Base-by-base conservation (phyloP, 2,797 vertebrate genomes). In the Tenualosa thibaudeaui region DNA sequence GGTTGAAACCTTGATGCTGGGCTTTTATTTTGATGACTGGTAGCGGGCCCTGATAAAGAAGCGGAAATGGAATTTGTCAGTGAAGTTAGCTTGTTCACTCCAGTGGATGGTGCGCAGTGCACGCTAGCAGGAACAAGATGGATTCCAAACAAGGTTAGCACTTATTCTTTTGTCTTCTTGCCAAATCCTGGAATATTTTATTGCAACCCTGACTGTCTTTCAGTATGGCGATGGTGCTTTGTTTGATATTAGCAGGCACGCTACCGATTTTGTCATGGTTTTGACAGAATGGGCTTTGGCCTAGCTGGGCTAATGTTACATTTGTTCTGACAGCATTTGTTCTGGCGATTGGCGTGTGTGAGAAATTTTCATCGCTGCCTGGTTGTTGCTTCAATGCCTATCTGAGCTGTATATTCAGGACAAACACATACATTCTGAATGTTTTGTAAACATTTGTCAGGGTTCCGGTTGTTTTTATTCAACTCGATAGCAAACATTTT, bases 1-100 rank as follows among this genome's bases (percentile, higher is more conserved):
- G 31, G 37, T 75, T 75, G 31, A 65, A 71, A 71, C 12, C 13
- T 12, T 71, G 37, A 75, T 40, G 37, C 40, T 3, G 17, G 87
- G 82, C 87, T 86, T 71, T 86, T 88, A 54, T 84, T 84, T 71
- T 88, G 85, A 84, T 62, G 46, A 83, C 12, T 17, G 37, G 15
- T 43, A 75, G 37, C 68, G 13, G 68, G 37, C 13, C 68, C 0
- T 19, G 19, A 50, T 86, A 0, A 75, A 75, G 19, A 75, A 24
- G 83, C 49, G 85, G 85, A 84, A 86, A 50, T 49, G 5, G 3
- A 13, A 43, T 46, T 53, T 81, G 83, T 82, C 78, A 71, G 65
- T 68, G 68, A 75, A 75, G 19, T n/a, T 54, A 31, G 65, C 54
- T 31, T 8, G 81, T 46, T 81, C 81, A 12, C 68, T 43, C 31